phyloP scores from a whole-genome alignment of 2,113 vertebrate genomes.

The Oryzias curvinotus region DNA sequence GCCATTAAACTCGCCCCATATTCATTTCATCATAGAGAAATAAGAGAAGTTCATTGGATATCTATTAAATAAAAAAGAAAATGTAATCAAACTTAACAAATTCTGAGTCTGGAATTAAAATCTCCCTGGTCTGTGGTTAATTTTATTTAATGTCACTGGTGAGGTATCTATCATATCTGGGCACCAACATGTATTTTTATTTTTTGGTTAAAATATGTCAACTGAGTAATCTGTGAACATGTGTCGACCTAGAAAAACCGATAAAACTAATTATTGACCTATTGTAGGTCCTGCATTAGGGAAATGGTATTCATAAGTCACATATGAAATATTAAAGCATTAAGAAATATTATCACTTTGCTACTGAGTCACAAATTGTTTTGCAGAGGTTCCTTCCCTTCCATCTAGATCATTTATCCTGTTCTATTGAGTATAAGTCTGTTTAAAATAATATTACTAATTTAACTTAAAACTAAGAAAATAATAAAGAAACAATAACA shows the following conservation, averaged over 20 bases:
- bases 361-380: too few relatives aligned
- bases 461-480: slow-evolving; percentile 18
- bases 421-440: too few relatives aligned
- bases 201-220: background rate
- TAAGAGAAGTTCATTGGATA: background rate
- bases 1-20: too few relatives aligned
- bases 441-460: slow-evolving; percentile 28
- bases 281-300: too few relatives aligned
- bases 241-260: slow-evolving; percentile 2
- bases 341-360: too few relatives aligned
- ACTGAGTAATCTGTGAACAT: background rate
- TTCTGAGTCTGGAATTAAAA: slow-evolving; percentile 13
- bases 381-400: too few relatives aligned
- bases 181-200: background rate
- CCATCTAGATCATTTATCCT: too few relatives aligned
- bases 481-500: slow-evolving; percentile 6
- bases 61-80: background rate
- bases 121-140: slow-evolving; percentile 20
- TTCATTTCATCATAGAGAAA: too few relatives aligned
- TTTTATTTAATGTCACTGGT: slow-evolving; percentile 15
- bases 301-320: too few relatives aligned
- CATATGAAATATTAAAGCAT: too few relatives aligned
- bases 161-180: slow-evolving; percentile 23
- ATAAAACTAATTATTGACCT: background rate
- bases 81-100: background rate